Conservation (phyloP, 2,113 vertebrate species). For the Sapayoa aenigma region DNA sequence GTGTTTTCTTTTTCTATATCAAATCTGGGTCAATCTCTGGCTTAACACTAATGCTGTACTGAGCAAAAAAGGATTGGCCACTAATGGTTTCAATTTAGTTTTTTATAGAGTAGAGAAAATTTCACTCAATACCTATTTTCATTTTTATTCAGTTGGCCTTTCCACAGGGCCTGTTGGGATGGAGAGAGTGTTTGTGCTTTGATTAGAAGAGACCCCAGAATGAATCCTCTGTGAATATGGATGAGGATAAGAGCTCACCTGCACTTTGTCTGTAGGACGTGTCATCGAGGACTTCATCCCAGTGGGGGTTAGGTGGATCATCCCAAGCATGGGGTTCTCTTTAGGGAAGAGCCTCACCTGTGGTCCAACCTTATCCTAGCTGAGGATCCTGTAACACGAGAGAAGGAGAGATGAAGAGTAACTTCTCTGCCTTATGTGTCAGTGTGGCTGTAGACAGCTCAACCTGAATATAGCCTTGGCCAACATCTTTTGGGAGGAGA, state of each 20-base stretch:
- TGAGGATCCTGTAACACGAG: background rate
- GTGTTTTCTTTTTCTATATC: conserved; percentile 47
- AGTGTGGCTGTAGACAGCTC: background rate
- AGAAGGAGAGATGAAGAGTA: background rate
- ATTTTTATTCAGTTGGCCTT: conserved; percentile 49
- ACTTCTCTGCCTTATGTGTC: background rate
- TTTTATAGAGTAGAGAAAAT: conserved; percentile 33
- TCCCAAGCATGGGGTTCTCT: background rate
- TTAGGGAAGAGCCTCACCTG: background rate
- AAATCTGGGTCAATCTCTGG: conserved; percentile 60
- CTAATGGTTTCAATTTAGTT: conserved; percentile 67
- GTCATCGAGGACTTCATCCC: background rate
- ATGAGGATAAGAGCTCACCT: background rate
- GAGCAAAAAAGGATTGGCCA: conserved; percentile 49
- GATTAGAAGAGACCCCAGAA: background rate
- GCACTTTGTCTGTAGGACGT: background rate
- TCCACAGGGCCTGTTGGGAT: background rate
- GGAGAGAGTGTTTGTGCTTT: background rate
- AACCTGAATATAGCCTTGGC: background rate
- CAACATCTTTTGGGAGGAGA: background rate
- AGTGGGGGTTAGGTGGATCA: background rate
- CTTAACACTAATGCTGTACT: conserved; percentile 47
- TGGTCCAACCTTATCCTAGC: background rate
- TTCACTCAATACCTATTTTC: conserved; percentile 50
- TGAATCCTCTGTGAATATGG: background rate